phyloP scores from a whole-genome alignment of 2,797 vertebrate species.

The Otus scops region DNA sequence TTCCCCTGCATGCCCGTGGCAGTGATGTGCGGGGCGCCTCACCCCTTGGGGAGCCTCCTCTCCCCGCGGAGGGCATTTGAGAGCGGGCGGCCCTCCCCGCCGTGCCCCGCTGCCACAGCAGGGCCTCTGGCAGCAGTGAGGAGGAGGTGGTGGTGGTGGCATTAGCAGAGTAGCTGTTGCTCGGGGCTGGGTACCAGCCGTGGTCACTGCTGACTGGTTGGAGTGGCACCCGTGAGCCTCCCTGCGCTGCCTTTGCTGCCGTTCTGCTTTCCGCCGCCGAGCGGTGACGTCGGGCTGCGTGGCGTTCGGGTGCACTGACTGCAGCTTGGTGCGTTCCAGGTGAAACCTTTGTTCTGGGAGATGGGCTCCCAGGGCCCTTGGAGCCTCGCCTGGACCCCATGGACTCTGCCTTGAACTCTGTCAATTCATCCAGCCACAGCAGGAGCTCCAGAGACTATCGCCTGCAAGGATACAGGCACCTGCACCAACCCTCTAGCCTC shows the following conservation, averaged over 20 bases:
- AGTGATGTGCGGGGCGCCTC: too few species aligned
- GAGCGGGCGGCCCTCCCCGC: fast-evolving
- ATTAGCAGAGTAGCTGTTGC: neutral
- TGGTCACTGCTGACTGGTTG: fast-evolving
- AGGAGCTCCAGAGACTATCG: slow-evolving; percentile 75
- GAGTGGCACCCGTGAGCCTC: neutral
- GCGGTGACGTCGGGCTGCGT: neutral
- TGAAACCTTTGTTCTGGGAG: slow-evolving; percentile 84
- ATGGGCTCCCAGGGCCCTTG: slow-evolving; percentile 71
- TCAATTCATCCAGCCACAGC: slow-evolving; percentile 76
- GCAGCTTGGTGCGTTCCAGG: slow-evolving; percentile 73
- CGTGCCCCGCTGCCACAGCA: neutral
- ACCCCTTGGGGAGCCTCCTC: neutral
- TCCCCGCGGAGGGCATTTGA: neutral
- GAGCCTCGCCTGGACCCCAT: slow-evolving; percentile 82
- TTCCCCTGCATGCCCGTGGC: fast-evolving
- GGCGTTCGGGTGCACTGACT: slow-evolving; percentile 27
- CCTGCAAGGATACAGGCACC: slow-evolving; percentile 71
- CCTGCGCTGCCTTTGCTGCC: neutral
- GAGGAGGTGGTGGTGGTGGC: neutral
- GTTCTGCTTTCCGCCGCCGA: neutral
- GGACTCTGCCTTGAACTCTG: slow-evolving; percentile 83
- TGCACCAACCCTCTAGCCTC: slow-evolving; percentile 75
- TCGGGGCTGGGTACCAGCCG: neutral
- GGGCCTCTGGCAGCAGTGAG: neutral